Percentiles rank a stretch among this genome's conserved stretches.
Conservation (phyloP, 2,888 invertebrate species). For the Trichacis sp. region DNA sequence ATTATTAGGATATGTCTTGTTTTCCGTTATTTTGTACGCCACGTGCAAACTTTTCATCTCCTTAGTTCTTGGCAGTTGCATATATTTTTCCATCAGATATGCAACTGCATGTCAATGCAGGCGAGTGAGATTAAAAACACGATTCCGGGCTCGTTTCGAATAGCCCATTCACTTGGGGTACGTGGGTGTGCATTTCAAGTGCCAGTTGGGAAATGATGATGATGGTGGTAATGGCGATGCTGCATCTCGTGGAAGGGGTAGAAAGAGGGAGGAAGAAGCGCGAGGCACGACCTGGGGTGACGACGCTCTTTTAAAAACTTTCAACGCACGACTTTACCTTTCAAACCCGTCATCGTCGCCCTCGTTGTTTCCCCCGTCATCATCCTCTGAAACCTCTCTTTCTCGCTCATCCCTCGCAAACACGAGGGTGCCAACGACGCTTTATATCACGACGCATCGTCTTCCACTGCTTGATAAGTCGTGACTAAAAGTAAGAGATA, state of each 20-base stretch:
- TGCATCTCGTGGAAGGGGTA: too few species aligned
- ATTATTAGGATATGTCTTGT: too few species aligned
- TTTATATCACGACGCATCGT: constrained; percentile 51
- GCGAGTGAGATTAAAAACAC: constrained; percentile 30
- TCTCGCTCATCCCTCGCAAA: constrained; percentile 31
- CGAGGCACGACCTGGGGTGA: constrained; percentile 48
- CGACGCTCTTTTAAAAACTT: constrained; percentile 61
- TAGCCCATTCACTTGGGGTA: constrained; percentile 25
- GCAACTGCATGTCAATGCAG: background rate
- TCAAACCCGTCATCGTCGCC: background rate
- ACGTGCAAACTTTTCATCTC: too few species aligned
- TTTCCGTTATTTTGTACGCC: too few species aligned
- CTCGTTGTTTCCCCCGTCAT: background rate
- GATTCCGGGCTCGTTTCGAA: constrained; percentile 31
- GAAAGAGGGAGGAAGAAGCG: too few species aligned
- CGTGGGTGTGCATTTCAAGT: constrained; percentile 17
- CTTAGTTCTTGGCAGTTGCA: background rate
- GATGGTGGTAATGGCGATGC: constrained; percentile 29
- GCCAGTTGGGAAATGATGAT: constrained; percentile 27
- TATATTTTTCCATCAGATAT: background rate
- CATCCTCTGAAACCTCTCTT: constrained; percentile 49
- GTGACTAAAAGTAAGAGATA: constrained; percentile 10
- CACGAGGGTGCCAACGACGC: constrained; percentile 50
- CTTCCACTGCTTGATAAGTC: constrained; percentile 7
- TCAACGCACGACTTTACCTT: constrained; percentile 50